phyloP scores from a whole-genome alignment of 2,113 vertebrate genomes.

The Ciconia maguari region DNA sequence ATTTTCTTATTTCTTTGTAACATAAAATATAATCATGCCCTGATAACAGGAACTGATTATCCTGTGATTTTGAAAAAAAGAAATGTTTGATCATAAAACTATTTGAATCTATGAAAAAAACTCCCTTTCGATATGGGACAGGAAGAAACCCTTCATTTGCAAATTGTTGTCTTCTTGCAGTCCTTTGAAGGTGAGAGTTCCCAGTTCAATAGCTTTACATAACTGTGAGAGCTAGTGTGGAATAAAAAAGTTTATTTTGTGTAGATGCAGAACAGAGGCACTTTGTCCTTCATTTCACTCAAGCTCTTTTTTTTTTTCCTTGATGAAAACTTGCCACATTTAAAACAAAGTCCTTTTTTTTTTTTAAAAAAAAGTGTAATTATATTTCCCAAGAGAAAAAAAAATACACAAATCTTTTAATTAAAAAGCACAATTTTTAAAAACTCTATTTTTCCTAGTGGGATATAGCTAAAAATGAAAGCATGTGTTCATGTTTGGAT shows the following conservation, averaged over 20 bases:
- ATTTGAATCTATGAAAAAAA: background rate
- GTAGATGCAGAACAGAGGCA: background rate
- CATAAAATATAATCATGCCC: background rate
- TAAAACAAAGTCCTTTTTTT: background rate
- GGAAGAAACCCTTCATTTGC: background rate
- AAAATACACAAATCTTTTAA: background rate
- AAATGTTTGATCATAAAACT: background rate
- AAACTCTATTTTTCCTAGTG: background rate
- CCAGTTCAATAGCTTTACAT: background rate
- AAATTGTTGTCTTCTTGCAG: constrained; percentile 8
- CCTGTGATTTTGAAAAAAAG: background rate
- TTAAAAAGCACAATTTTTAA: background rate
- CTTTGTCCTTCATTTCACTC: constrained; percentile 16
- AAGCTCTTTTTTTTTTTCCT: background rate
- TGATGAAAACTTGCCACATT: background rate
- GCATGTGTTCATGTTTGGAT: background rate
- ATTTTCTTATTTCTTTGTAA: background rate
- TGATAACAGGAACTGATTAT: background rate
- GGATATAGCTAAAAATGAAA: background rate
- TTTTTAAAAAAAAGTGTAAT: background rate
- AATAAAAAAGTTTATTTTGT: constrained; percentile 16
- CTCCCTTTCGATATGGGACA: background rate
- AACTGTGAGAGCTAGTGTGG: background rate
- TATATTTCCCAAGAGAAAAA: background rate
- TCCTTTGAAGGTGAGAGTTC: constrained; percentile 21